A percentile compares a stretch with the other conserved stretches of the same genome.
Conservation (phyloP, 2,113 vertebrate species). For the Eulemur rufifrons region DNA sequence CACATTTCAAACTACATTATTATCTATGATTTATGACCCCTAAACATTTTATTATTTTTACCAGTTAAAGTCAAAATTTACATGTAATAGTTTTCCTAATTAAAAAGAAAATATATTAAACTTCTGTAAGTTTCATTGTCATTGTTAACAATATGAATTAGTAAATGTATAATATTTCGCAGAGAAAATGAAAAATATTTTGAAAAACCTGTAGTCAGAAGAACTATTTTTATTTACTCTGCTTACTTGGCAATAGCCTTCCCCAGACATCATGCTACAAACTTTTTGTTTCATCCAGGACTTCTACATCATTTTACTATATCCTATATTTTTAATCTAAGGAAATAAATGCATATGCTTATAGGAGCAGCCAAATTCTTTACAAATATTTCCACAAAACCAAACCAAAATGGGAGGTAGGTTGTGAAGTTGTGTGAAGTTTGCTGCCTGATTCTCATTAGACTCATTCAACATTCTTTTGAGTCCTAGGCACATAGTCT, state of each 20-base stretch:
- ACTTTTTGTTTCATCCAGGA: neutral
- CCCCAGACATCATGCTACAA: neutral
- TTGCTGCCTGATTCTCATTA: slow-evolving; percentile 52
- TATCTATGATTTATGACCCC: neutral
- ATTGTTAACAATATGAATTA: neutral
- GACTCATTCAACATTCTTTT: neutral
- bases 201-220: neutral
- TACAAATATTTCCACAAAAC: slow-evolving; percentile 23
- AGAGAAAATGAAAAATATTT: neutral
- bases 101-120: slow-evolving; percentile 10
- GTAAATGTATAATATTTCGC: neutral
- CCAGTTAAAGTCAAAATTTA: neutral
- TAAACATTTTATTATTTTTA: slow-evolving; percentile 22
- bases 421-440: neutral
- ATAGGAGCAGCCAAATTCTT: neutral
- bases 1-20: neutral
- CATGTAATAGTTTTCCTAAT: neutral
- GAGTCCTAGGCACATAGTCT: slow-evolving; percentile 34
- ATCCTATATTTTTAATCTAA: neutral
- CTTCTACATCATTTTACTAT: slow-evolving; percentile 26
- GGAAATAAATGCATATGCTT: slow-evolving; percentile 6
- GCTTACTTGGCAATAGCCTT: neutral
- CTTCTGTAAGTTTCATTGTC: neutral
- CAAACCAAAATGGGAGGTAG: neutral
- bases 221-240: slow-evolving; percentile 1